A percentile compares a stretch with the other conserved stretches of the same genome.
Evolutionary conservation across 2,113 vertebrate species (phyloP).

Genomic region (Lynx canadensis): DNA sequence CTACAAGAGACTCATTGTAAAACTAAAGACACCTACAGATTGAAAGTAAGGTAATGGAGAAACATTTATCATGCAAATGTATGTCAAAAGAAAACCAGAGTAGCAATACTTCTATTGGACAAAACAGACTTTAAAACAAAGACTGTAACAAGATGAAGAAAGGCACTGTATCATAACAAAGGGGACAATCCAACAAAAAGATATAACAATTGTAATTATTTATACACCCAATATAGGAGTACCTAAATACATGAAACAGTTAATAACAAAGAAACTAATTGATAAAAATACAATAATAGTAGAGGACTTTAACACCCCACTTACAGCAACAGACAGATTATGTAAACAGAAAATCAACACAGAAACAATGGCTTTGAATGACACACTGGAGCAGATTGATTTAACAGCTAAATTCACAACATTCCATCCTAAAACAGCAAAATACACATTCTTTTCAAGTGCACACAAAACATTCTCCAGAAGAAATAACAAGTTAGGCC

Average conservation of each 20-base stretch:
- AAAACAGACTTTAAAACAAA: background rate
- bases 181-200: background rate
- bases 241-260: background rate
- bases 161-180: background rate
- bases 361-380: background rate
- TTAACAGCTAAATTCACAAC: background rate
- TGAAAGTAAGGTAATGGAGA: background rate
- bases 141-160: background rate
- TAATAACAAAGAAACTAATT: background rate
- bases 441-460: background rate
- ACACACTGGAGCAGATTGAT: background rate
- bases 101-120: background rate
- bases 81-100: background rate
- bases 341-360: background rate
- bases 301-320: background rate
- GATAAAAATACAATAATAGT: background rate
- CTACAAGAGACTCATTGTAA: background rate
- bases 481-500: background rate
- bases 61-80: background rate
- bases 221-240: background rate
- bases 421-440: background rate
- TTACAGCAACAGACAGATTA: background rate
- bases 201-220: background rate
- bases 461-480: background rate
- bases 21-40: background rate